Evolutionary conservation across 2,888 invertebrate genomes (phyloP).

Genomic region (Leptinotarsa peninsularis): DNA sequence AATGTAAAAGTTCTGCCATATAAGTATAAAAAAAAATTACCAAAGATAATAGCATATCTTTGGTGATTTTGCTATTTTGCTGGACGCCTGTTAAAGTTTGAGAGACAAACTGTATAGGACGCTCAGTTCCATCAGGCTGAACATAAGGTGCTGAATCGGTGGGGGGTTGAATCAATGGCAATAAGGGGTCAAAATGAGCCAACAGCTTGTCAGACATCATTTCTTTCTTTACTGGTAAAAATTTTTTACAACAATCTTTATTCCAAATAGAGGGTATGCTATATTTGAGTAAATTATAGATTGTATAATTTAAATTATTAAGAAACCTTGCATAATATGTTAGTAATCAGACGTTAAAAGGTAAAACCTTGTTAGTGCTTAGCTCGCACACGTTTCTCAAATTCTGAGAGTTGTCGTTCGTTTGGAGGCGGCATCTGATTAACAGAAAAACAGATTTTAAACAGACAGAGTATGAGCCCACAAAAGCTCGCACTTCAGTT

Average conservation of each 20-base stretch:
- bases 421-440: too few relatives aligned
- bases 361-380: too few relatives aligned
- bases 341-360: not conserved
- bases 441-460: too few relatives aligned
- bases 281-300: conserved; percentile 27
- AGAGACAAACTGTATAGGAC: not conserved
- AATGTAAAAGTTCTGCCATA: too few relatives aligned
- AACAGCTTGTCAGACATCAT: not conserved
- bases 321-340: conserved; percentile 34
- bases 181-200: not conserved
- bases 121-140: not conserved
- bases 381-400: too few relatives aligned
- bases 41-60: too few relatives aligned
- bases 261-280: conserved; percentile 29
- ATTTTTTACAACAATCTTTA: conserved; percentile 32
- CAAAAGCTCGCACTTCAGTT: conserved; percentile 30
- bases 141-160: not conserved
- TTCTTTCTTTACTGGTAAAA: conserved; percentile 27
- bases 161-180: not conserved
- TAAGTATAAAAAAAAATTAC: too few relatives aligned
- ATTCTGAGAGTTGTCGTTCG: too few relatives aligned
- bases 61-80: not conserved
- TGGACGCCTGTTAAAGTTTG: not conserved
- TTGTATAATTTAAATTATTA: not conserved
- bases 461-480: conserved; percentile 10